Evolutionary conservation across 1,140 invertebrate genomes (phyloP).

Genomic region (Agrypnia vestita): DNA sequence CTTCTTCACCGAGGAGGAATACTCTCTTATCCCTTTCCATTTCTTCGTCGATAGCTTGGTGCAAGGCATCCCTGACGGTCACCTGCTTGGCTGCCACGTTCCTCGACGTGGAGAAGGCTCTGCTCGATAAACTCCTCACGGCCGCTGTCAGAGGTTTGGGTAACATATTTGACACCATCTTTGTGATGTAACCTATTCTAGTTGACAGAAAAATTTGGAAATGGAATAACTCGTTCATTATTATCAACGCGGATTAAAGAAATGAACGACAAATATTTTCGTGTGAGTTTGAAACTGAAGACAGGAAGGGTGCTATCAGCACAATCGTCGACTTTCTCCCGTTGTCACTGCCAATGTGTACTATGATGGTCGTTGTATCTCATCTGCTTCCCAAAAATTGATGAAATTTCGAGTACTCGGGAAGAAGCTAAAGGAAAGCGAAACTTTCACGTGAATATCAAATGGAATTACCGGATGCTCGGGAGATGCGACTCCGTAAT

Average conservation of each 20-base stretch:
- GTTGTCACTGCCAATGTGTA: slow-evolving; percentile 2
- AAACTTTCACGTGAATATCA: no score
- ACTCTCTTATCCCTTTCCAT: slow-evolving; percentile 95
- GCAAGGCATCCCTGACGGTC: slow-evolving; percentile 97
- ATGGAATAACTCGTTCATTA: slow-evolving; percentile 26
- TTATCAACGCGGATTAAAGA: not conserved
- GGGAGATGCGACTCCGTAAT: no score
- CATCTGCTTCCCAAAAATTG: slow-evolving; percentile 39
- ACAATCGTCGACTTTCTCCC: not conserved
- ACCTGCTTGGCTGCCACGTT: slow-evolving; percentile 80
- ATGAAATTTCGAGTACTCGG: no score
- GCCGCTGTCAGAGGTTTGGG: slow-evolving; percentile 46
- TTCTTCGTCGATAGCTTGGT: slow-evolving; percentile 97
- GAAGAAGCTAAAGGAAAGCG: no score
- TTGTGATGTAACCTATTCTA: slow-evolving; percentile 52
- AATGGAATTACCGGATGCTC: no score
- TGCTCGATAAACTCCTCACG: slow-evolving; percentile 62
- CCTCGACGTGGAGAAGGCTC: slow-evolving; percentile 76
- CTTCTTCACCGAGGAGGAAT: slow-evolving; percentile 97
- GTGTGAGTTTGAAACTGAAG: not conserved
- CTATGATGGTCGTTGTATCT: slow-evolving; percentile 51
- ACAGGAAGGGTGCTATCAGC: slow-evolving; percentile 4
- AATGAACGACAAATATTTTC: not conserved
- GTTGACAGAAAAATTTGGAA: slow-evolving; percentile 47
- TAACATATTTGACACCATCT: slow-evolving; percentile 53